Evolutionary conservation across 2,797 vertebrate genomes (phyloP).

Genomic region (Malacoctenus gilli): DNA sequence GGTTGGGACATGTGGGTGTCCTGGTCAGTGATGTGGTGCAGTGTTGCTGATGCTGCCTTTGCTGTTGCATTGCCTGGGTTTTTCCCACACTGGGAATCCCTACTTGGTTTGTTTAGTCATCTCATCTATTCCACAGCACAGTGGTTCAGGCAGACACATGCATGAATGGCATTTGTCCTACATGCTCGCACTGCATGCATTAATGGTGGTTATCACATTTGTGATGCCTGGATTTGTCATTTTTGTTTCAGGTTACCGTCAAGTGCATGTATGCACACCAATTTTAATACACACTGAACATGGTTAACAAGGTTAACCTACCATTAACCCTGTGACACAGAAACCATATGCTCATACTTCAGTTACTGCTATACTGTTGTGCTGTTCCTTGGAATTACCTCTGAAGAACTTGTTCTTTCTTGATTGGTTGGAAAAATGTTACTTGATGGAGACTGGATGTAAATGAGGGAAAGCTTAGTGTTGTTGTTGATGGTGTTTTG

Average conservation of each 20-base stretch:
- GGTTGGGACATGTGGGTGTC: slow-evolving; percentile 60
- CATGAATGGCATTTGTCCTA: slow-evolving; percentile 11
- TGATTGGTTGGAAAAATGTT: no score
- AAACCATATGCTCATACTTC: no score
- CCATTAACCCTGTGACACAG: no score
- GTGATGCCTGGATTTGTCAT: background rate
- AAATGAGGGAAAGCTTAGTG: no score
- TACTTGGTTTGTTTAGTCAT: slow-evolving; percentile 52
- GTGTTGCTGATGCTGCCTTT: slow-evolving; percentile 64
- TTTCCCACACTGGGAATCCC: slow-evolving; percentile 79
- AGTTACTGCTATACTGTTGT: no score
- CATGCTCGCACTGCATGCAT: slow-evolving; percentile 8
- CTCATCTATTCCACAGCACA: slow-evolving; percentile 40
- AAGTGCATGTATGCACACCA: background rate
- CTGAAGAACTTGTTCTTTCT: no score
- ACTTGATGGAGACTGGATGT: no score
- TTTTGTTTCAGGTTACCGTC: background rate
- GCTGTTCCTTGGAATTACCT: no score
- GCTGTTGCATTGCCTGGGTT: slow-evolving; percentile 71
- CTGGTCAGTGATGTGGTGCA: slow-evolving; percentile 66
- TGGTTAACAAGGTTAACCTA: no score
- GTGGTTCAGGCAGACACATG: slow-evolving; percentile 2
- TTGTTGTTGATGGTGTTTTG: no score
- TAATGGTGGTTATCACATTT: background rate
- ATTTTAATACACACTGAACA: background rate